phyloP scores from a whole-genome alignment of 2,797 vertebrate genomes.

The Pelobates cultripes region DNA sequence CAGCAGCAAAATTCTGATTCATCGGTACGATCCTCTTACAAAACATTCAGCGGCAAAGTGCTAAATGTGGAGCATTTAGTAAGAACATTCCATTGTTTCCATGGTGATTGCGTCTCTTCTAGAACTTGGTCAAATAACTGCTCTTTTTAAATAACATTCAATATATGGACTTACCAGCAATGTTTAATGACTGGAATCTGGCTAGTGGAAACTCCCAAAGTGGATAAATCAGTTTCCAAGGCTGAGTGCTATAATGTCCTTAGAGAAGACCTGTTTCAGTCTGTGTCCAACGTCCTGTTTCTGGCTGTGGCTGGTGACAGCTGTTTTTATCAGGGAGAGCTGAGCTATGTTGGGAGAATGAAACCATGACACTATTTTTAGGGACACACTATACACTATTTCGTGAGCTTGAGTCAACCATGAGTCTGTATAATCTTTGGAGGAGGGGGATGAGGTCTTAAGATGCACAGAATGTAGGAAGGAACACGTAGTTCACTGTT shows the following conservation, averaged over 20 bases:
- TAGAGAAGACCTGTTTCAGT: slow-evolving; percentile 37
- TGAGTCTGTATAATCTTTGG: slow-evolving; percentile 43
- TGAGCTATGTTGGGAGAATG: slow-evolving; percentile 70
- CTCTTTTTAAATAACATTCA: too few relatives aligned
- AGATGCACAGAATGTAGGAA: neutral
- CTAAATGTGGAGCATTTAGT: too few relatives aligned
- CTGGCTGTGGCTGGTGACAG: slow-evolving; percentile 73
- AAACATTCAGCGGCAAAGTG: too few relatives aligned
- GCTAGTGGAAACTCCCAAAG: slow-evolving; percentile 15
- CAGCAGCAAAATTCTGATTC: too few relatives aligned
- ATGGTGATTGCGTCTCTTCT: too few relatives aligned
- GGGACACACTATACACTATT: slow-evolving; percentile 65
- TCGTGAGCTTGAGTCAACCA: slow-evolving; percentile 77
- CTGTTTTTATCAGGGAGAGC: slow-evolving; percentile 79
- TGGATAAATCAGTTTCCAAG: neutral
- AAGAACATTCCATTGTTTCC: too few relatives aligned
- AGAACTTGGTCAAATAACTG: too few relatives aligned
- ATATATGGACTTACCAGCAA: slow-evolving; percentile 4
- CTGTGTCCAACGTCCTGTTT: slow-evolving; percentile 40
- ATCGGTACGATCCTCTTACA: too few relatives aligned
- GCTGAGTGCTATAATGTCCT: slow-evolving; percentile 1
- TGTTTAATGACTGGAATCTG: neutral
- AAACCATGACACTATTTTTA: slow-evolving; percentile 80
- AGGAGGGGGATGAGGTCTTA: slow-evolving; percentile 6
- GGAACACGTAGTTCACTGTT: neutral